Base-by-base conservation (phyloP, 2,888 invertebrate species). In the Microctonus brassicae region DNA sequence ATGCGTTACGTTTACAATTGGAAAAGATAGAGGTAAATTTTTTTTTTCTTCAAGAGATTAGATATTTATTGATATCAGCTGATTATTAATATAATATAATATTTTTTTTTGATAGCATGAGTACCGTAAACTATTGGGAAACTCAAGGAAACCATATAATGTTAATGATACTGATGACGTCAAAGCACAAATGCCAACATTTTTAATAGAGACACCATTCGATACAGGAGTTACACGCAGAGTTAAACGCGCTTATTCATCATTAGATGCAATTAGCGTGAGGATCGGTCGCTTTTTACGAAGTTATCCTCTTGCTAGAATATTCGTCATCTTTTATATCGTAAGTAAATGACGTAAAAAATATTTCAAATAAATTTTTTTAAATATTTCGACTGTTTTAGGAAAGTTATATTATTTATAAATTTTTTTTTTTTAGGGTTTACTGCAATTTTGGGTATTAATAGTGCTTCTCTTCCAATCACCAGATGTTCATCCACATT, bases 271-370 rank as follows among this genome's bases (percentile, higher is more conserved):
- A 24, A 90, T 96, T 67, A 95, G 96, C 58, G 90, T 95, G 69
- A 90, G 95, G 47, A 89, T 95, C 20, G 96, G 95, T 11, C 90
- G 94, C 20, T 94, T 96, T 86, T 88, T 96, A 61, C 90, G 95
- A 71, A 89, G 95, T 71, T 94, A 96, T 88, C 97, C 97, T 0
- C 87, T 95, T 58, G 93, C 95, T 71, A 91, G 97, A 80, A 91
- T 96, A 72, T 92, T 95, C 84, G 91, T 96, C n/a, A 90, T 97
- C 73, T 88, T 93, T 80, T 97, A 97, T 85, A 94, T 97, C 91
- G 95, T 93, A 83, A 88, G 89, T 83, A 9, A 6, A 39, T 36
- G 10, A 26, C n/a, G 58, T 67, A 17, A 24, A 52, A 7, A 36
- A 68, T 57, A 1, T 68, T 61, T 57, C 22, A 24, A 29, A 29